These are phyloP conservation scores for Nysson spinosus DNA, from an alignment of 2,888 invertebrate species.

Conservation along the genomic window DNA sequence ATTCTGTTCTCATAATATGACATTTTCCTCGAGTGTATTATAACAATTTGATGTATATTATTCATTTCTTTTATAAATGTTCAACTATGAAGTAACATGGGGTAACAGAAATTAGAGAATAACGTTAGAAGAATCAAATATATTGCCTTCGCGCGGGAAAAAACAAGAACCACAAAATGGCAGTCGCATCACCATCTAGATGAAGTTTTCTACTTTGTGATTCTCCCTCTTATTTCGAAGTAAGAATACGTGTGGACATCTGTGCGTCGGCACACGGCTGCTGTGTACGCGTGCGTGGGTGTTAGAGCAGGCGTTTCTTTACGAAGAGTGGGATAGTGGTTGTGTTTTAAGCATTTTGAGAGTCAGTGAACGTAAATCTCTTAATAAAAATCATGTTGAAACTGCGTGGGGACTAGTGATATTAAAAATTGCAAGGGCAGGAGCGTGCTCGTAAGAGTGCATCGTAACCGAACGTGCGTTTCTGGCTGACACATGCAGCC, in stretches of 20 bases:
- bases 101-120: not conserved
- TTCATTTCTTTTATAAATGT: too few species aligned
- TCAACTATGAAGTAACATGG: not conserved
- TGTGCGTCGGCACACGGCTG: conserved; percentile 46
- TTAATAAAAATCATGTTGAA: conserved; percentile 33
- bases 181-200: conserved; percentile 13
- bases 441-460: conserved; percentile 13
- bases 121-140: not conserved
- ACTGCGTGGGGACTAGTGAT: conserved; percentile 8
- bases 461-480: conserved; percentile 21
- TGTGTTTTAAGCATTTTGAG: conserved; percentile 28
- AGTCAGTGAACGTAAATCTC: conserved; percentile 29
- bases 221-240: conserved; percentile 31
- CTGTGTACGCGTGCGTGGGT: conserved; percentile 50
- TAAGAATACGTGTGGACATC: conserved; percentile 46
- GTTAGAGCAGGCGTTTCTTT: conserved; percentile 55
- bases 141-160: not conserved
- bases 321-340: conserved; percentile 44
- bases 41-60: too few species aligned
- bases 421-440: conserved; percentile 4
- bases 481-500: conserved; percentile 27
- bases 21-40: too few species aligned
- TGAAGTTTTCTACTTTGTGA: conserved; percentile 9
- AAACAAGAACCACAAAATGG: not conserved
- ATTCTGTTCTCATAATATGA: too few species aligned